phyloP scores from a whole-genome alignment of 2,888 invertebrate species.

The Stomorhina lunata region DNA sequence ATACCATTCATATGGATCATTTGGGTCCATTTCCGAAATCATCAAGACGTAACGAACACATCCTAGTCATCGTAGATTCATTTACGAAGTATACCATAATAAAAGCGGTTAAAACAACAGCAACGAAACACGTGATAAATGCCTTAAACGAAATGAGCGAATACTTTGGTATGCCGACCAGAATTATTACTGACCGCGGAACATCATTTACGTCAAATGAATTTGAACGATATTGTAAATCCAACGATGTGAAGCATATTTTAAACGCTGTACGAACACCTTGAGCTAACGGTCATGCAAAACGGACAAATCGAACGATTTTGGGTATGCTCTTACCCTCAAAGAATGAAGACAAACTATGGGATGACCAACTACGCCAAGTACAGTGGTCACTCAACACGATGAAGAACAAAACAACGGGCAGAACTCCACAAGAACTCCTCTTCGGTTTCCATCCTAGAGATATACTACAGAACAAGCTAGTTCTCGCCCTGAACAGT shows the following conservation, averaged over 20 bases:
- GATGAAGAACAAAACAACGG: not conserved
- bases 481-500: conserved; percentile 11
- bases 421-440: not conserved
- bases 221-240: not conserved
- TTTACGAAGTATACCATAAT: not conserved
- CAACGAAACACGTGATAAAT: no score
- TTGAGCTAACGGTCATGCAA: no score
- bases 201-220: conserved; percentile 1
- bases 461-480: conserved; percentile 40
- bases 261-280: conserved; percentile 42
- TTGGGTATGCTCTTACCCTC: conserved; percentile 6
- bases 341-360: conserved; percentile 18
- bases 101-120: conserved; percentile 8
- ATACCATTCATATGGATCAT: conserved; percentile 14
- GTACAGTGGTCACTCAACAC: not conserved
- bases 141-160: no score
- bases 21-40: conserved; percentile 8
- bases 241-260: conserved; percentile 13
- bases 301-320: conserved; percentile 18
- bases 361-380: no score
- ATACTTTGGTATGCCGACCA: no score
- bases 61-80: not conserved
- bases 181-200: no score
- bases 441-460: conserved; percentile 37
- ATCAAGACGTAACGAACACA: conserved; percentile 1